Percentiles rank a stretch among this genome's conserved stretches.
Conservation (phyloP, 2,113 vertebrate species). For the Hemibagrus wyckioides region DNA sequence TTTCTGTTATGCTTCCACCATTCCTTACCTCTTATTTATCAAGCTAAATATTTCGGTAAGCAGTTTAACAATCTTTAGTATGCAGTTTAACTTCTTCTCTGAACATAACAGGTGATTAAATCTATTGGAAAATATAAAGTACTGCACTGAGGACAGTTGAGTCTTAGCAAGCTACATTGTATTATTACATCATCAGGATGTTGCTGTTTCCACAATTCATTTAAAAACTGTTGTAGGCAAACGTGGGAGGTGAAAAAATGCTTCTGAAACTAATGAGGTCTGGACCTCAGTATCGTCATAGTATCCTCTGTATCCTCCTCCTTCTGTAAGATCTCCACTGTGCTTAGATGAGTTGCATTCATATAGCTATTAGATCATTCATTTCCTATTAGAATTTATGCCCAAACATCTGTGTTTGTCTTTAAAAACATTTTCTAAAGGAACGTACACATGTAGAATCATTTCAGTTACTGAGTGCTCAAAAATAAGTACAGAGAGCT, state of each 20-base stretch:
- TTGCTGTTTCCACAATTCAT: neutral
- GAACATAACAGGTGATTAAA: neutral
- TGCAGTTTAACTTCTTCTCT: neutral
- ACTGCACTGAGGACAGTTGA: neutral
- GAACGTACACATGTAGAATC: neutral
- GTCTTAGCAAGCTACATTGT: neutral
- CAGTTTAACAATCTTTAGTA: neutral
- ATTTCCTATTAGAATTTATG: neutral
- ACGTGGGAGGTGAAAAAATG: neutral
- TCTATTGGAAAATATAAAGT: neutral
- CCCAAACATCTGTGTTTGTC: neutral
- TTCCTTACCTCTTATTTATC: neutral
- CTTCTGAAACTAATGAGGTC: neutral
- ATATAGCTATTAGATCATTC: neutral
- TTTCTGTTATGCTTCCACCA: neutral
- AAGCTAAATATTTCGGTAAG: neutral
- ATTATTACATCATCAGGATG: neutral
- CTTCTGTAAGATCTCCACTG: neutral
- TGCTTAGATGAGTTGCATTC: neutral
- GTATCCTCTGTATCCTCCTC: neutral
- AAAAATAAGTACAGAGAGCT: neutral
- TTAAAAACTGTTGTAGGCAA: neutral
- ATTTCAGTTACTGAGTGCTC: neutral
- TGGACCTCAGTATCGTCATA: neutral
- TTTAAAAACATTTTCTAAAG: neutral